These are phyloP conservation scores for Amazonetta brasiliensis DNA, from an alignment of 2,797 vertebrate species.

Conservation along the genomic window DNA sequence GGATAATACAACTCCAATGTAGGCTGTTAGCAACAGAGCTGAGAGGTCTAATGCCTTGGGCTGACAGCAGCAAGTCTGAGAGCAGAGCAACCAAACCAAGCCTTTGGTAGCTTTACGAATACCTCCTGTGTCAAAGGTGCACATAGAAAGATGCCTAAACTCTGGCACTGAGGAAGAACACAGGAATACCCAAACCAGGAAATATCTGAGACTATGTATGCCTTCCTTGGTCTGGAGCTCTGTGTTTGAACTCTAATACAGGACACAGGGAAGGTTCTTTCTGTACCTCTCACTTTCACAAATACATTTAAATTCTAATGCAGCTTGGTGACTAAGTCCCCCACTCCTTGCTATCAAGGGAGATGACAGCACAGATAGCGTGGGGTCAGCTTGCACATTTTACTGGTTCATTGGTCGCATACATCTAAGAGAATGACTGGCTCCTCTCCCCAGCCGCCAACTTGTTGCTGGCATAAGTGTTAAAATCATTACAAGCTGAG, in stretches of 20 bases:
- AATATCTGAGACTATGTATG: fast-evolving
- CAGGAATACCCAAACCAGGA: neutral
- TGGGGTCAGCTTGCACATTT: neutral
- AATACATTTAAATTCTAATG: neutral
- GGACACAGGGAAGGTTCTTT: neutral
- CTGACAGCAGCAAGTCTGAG: neutral
- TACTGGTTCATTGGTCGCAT: neutral
- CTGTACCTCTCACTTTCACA: neutral
- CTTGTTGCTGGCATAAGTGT: neutral
- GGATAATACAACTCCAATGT: neutral
- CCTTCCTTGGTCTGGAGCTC: neutral
- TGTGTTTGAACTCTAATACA: neutral
- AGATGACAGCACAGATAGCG: neutral
- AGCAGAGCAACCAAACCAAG: neutral
- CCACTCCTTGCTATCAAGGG: neutral
- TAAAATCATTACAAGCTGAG: neutral
- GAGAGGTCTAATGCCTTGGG: neutral
- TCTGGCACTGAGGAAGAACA: neutral
- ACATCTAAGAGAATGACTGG: neutral
- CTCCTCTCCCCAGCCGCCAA: neutral
- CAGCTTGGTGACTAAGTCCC: neutral
- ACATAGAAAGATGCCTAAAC: neutral
- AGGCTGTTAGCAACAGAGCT: neutral
- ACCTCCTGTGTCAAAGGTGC: neutral
- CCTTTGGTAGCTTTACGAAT: neutral